Evolutionary conservation across 2,888 invertebrate species (phyloP).

Genomic region (Antitype chi): DNA sequence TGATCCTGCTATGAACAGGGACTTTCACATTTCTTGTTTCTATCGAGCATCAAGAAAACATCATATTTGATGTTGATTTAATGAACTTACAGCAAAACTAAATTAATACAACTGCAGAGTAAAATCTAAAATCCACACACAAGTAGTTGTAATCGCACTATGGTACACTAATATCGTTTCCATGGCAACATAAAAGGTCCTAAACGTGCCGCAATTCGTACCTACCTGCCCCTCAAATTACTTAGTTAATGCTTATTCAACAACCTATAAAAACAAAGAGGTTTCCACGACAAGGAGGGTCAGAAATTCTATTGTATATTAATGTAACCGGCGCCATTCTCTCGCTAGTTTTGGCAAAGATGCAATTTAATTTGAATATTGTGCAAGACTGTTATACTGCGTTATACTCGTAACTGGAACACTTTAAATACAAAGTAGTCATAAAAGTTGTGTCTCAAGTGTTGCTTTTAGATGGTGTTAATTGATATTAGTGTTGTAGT

Average conservation of each 20-base stretch:
- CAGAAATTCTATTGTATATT: constrained; percentile 89
- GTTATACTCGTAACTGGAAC: constrained; percentile 83
- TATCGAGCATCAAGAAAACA: background rate
- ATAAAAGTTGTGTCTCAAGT: constrained; percentile 82
- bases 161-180: constrained; percentile 67
- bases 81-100: background rate
- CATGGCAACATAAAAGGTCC: constrained; percentile 74
- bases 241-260: constrained; percentile 87
- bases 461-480: constrained; percentile 74
- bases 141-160: constrained; percentile 59
- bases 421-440: constrained; percentile 88
- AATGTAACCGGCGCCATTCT: constrained; percentile 88
- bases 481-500: constrained; percentile 73
- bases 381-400: constrained; percentile 88
- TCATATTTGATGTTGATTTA: background rate
- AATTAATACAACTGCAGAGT: background rate
- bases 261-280: constrained; percentile 89
- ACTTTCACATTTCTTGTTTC: background rate
- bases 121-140: constrained; percentile 40
- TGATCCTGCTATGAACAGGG: background rate
- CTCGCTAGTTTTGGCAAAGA: constrained; percentile 90
- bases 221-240: constrained; percentile 80
- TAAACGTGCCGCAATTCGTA: constrained; percentile 79
- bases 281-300: constrained; percentile 83
- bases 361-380: constrained; percentile 91